Percentiles rank a stretch among this genome's conserved stretches.
These are phyloP conservation scores for Caenorhabditis afra DNA, from an alignment of 2,888 invertebrate species.

Conservation along the genomic window DNA sequence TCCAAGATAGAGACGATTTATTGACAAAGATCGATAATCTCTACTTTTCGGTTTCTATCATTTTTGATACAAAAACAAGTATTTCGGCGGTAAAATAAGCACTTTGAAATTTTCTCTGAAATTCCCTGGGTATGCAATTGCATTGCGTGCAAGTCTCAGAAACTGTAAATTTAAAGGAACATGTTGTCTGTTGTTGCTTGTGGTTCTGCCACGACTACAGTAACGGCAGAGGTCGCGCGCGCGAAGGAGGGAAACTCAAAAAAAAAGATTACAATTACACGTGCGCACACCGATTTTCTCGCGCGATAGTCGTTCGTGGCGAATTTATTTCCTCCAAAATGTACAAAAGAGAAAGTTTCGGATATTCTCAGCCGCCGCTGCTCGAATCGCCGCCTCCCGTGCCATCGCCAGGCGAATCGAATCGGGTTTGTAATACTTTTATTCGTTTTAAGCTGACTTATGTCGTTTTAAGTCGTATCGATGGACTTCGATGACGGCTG, in stretches of 20 bases:
- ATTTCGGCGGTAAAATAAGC: too few relatives aligned
- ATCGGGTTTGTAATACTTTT: conserved; percentile 3
- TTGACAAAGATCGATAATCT: conserved; percentile 16
- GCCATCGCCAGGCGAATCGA: conserved; percentile 41
- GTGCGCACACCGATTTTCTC: conserved; percentile 5
- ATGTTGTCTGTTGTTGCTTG: too few relatives aligned
- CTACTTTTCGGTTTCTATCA: too few relatives aligned
- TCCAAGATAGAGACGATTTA: conserved; percentile 11
- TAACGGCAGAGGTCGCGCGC: background rate
- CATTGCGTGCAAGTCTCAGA: too few relatives aligned
- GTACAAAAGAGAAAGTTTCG: conserved; percentile 21
- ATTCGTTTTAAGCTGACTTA: too few relatives aligned
- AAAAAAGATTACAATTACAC: background rate
- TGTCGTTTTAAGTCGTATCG: too few relatives aligned
- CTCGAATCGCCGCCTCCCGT: conserved; percentile 52
- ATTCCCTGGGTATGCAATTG: too few relatives aligned
- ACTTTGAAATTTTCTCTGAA: too few relatives aligned
- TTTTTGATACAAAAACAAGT: too few relatives aligned
- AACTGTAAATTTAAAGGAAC: too few relatives aligned
- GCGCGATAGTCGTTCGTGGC: background rate
- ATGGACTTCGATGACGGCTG: conserved; percentile 51
- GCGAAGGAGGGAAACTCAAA: conserved; percentile 7
- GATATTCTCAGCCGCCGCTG: conserved; percentile 41
- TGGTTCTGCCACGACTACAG: conserved; percentile 38
- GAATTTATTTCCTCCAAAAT: conserved; percentile 14